These are phyloP conservation scores for Phocides pigmalion DNA, from an alignment of 1,140 invertebrate genomes.

Conservation along the genomic window DNA sequence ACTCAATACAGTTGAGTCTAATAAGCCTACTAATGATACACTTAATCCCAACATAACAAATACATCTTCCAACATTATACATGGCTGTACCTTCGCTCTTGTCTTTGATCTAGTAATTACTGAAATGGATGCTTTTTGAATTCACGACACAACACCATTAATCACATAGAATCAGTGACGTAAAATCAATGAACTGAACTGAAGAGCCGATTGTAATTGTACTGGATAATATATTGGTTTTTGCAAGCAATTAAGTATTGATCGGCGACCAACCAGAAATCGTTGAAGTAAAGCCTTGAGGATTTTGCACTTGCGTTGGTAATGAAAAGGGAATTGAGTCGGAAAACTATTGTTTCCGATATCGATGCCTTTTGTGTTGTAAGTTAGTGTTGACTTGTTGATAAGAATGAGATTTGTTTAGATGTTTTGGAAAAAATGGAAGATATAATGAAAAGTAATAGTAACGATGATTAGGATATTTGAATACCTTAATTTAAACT, in stretches of 20 bases:
- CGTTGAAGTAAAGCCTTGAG: background rate
- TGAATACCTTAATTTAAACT: no score
- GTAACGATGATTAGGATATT: no score
- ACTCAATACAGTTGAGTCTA: no score
- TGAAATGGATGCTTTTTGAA: slow-evolving; percentile 56
- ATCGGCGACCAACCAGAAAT: slow-evolving; percentile 10
- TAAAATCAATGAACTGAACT: slow-evolving; percentile 49
- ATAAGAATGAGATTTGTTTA: slow-evolving; percentile 3
- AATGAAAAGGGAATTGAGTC: slow-evolving; percentile 1
- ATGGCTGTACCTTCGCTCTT: slow-evolving; percentile 46
- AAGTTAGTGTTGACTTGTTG: background rate
- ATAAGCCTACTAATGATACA: slow-evolving; percentile 5
- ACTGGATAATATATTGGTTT: slow-evolving; percentile 45
- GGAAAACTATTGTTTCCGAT: background rate
- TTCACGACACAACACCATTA: slow-evolving; percentile 44
- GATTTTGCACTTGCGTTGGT: background rate
- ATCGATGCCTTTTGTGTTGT: background rate
- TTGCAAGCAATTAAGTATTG: slow-evolving; percentile 31
- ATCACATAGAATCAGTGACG: slow-evolving; percentile 58
- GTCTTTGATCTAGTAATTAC: slow-evolving; percentile 52
- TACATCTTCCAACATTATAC: background rate
- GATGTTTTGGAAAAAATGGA: no score
- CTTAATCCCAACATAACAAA: slow-evolving; percentile 8
- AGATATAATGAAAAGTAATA: no score
- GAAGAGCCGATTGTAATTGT: slow-evolving; percentile 39